These are phyloP conservation scores for Pristionchus arcanus DNA, from an alignment of 2,888 invertebrate genomes.

Conservation along the genomic window DNA sequence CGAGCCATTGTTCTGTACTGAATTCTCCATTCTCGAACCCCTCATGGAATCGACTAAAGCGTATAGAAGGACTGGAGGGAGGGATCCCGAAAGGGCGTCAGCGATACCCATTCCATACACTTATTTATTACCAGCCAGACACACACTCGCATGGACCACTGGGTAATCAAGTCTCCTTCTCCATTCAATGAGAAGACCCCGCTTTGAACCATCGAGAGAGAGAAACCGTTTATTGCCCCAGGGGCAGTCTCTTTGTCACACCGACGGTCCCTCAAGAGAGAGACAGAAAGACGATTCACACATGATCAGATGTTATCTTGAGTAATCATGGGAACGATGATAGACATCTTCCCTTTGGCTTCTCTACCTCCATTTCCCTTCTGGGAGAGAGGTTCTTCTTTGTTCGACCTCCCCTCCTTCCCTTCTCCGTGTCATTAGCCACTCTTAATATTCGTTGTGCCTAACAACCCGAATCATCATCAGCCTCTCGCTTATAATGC, in stretches of 20 bases:
- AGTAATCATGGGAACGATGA: slow-evolving; percentile 3
- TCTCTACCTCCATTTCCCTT: neutral
- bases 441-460: slow-evolving; percentile 31
- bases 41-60: neutral
- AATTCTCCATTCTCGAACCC: neutral
- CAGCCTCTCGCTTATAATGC: slow-evolving; percentile 46
- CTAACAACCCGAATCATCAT: slow-evolving; percentile 52
- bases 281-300: neutral
- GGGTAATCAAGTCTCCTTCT: slow-evolving; percentile 31
- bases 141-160: neutral
- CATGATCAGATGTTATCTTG: slow-evolving; percentile 8
- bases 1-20: slow-evolving; percentile 4
- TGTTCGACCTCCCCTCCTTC: slow-evolving; percentile 5
- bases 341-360: neutral
- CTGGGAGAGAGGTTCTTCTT: neutral
- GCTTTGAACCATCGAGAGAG: slow-evolving; percentile 26
- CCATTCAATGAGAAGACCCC: slow-evolving; percentile 36
- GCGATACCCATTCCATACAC: neutral
- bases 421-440: slow-evolving; percentile 30
- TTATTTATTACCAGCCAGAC: slow-evolving; percentile 36
- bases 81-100: slow-evolving; percentile 26
- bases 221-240: slow-evolving; percentile 36
- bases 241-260: slow-evolving; percentile 3
- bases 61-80: neutral
- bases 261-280: neutral